A percentile compares a stretch with the other conserved stretches of the same genome.
Evolutionary conservation across 2,888 invertebrate species (phyloP).

Genomic region (Drosophila barbarae): DNA sequence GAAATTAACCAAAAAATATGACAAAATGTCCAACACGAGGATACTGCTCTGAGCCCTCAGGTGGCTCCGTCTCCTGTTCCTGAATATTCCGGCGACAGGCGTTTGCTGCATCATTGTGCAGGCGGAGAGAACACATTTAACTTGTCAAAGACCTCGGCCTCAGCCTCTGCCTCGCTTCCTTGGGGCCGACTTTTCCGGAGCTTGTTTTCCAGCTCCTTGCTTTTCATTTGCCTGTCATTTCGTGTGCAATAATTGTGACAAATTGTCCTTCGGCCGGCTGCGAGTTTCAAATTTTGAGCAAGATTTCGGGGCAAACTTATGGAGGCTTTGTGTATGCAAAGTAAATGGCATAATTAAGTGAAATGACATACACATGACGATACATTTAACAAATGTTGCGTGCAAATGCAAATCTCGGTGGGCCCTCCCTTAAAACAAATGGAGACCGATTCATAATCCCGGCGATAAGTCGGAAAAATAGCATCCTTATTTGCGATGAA

Average conservation of each 20-base stretch:
- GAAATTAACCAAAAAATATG: constrained; percentile 72
- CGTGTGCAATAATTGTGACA: constrained; percentile 68
- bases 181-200: constrained; percentile 29
- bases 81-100: constrained; percentile 34
- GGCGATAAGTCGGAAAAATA: constrained; percentile 26
- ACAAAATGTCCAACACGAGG: constrained; percentile 50
- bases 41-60: constrained; percentile 20
- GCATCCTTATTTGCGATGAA: constrained; percentile 11
- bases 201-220: constrained; percentile 69
- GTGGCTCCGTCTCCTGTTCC: constrained; percentile 33
- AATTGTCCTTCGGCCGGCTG: constrained; percentile 55
- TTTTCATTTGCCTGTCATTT: constrained; percentile 63
- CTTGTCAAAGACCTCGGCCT: constrained; percentile 20
- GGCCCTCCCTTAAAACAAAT: constrained; percentile 1
- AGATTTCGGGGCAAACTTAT: constrained; percentile 42
- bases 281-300: constrained; percentile 37
- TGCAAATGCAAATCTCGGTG: constrained; percentile 33
- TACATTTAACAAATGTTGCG: constrained; percentile 33
- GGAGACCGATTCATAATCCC: constrained; percentile 26
- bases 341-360: constrained; percentile 39
- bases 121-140: constrained; percentile 37
- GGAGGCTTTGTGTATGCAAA: constrained; percentile 48
- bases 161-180: not conserved
- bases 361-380: constrained; percentile 38
- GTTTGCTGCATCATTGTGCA: constrained; percentile 67